A percentile compares a stretch with the other conserved stretches of the same genome.
phyloP scores from a whole-genome alignment of 2,888 invertebrate species.

The Melanchra persicariae region DNA sequence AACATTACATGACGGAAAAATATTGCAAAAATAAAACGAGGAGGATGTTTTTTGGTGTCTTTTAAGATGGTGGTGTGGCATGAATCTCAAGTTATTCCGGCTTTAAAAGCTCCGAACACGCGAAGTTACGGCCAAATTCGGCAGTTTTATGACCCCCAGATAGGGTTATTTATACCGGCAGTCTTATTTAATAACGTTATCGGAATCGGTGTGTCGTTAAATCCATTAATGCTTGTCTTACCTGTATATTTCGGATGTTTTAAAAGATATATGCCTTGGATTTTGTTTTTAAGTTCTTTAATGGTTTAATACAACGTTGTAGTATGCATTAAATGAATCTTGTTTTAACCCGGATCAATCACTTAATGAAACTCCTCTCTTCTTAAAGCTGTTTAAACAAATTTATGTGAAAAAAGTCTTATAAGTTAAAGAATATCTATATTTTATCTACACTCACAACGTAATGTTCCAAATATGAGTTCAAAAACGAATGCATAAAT shows the following conservation, averaged over 20 bases:
- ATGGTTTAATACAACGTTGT: slow-evolving; percentile 55
- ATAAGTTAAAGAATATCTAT: neutral
- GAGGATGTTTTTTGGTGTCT: slow-evolving; percentile 59
- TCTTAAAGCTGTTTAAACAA: neutral
- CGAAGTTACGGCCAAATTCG: slow-evolving; percentile 76
- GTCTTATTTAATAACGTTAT: slow-evolving; percentile 86
- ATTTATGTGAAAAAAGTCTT: neutral
- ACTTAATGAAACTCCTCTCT: slow-evolving; percentile 13
- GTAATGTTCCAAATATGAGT: too few relatives aligned
- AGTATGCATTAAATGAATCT: slow-evolving; percentile 28
- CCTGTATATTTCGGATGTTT: slow-evolving; percentile 74
- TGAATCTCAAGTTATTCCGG: slow-evolving; percentile 68
- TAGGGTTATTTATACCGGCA: slow-evolving; percentile 82
- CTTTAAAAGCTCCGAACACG: slow-evolving; percentile 71
- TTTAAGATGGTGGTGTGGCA: slow-evolving; percentile 60
- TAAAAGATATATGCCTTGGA: slow-evolving; percentile 70
- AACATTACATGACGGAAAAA: slow-evolving; percentile 34
- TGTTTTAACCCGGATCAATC: slow-evolving; percentile 28
- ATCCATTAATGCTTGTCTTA: slow-evolving; percentile 81
- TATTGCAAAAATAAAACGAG: slow-evolving; percentile 43
- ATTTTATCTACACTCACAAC: too few relatives aligned
- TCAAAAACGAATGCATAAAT: too few relatives aligned
- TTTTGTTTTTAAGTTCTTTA: slow-evolving; percentile 57
- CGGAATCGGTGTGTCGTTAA: slow-evolving; percentile 80
- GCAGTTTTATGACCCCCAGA: slow-evolving; percentile 82